A percentile compares a stretch with the other conserved stretches of the same genome.
Evolutionary conservation across 1,140 invertebrate species (phyloP).

Genomic region (Bursaphelenchus mucronatus): DNA sequence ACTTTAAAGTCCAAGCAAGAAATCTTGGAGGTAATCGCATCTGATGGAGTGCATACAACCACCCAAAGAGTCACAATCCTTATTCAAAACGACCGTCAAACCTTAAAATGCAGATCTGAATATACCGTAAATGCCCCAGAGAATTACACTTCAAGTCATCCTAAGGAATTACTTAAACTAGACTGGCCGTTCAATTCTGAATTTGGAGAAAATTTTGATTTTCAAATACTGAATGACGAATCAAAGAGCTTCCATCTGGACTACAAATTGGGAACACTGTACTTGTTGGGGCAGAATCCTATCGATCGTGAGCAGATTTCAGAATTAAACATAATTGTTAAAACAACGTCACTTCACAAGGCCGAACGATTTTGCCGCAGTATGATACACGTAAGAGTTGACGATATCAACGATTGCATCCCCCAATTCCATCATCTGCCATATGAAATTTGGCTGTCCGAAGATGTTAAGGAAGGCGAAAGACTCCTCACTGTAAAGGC

Average conservation of each 20-base stretch:
- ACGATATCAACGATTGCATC: slow-evolving; percentile 49
- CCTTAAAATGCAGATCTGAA: background rate
- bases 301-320: slow-evolving; percentile 30
- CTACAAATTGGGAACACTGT: slow-evolving; percentile 16
- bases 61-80: background rate
- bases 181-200: slow-evolving; percentile 20
- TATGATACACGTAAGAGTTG: slow-evolving; percentile 37
- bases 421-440: slow-evolving; percentile 31
- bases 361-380: slow-evolving; percentile 17
- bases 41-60: background rate
- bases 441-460: slow-evolving; percentile 32
- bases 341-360: slow-evolving; percentile 4
- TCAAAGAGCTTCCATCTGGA: slow-evolving; percentile 19
- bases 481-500: slow-evolving; percentile 62
- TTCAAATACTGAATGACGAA: slow-evolving; percentile 27
- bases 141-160: slow-evolving; percentile 8
- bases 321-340: slow-evolving; percentile 23
- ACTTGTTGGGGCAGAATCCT: slow-evolving; percentile 7
- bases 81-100: background rate
- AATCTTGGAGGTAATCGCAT: no score
- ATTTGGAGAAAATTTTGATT: slow-evolving; percentile 30
- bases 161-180: background rate
- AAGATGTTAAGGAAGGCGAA: slow-evolving; percentile 58
- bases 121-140: background rate
- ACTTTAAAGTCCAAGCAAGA: no score